Evolutionary conservation across 2,888 invertebrate species (phyloP).

Genomic region (Clanis bilineata): DNA sequence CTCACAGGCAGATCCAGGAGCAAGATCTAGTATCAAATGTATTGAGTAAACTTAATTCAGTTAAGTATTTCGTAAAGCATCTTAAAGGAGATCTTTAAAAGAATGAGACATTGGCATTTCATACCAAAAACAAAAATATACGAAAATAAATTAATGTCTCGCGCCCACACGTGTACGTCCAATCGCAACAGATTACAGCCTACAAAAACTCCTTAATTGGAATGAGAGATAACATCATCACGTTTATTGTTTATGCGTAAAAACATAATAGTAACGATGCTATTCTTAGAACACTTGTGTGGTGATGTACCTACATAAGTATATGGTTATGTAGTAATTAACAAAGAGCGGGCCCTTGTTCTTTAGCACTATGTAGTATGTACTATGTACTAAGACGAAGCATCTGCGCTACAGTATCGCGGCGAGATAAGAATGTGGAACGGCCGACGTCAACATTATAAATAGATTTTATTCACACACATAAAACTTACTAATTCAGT

Average conservation of each 20-base stretch:
- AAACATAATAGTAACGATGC: slow-evolving; percentile 2
- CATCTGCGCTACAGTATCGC: slow-evolving; percentile 59
- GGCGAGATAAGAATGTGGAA: slow-evolving; percentile 75
- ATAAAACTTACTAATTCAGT: slow-evolving; percentile 60
- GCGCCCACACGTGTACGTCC: not conserved
- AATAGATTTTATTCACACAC: slow-evolving; percentile 75
- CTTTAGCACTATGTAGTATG: slow-evolving; percentile 11
- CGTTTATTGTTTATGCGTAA: not conserved
- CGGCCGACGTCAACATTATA: slow-evolving; percentile 74
- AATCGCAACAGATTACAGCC: not conserved
- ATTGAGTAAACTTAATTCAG: no score
- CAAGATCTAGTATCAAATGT: no score
- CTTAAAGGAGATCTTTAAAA: no score
- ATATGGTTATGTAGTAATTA: slow-evolving; percentile 1
- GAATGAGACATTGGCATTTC: no score
- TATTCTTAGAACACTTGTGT: slow-evolving; percentile 10
- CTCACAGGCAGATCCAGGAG: no score
- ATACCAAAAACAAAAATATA: no score
- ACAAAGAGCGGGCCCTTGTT: slow-evolving; percentile 14
- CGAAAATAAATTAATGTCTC: no score
- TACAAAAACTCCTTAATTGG: not conserved
- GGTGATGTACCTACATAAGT: not conserved
- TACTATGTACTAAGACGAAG: slow-evolving; percentile 22
- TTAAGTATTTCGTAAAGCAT: no score
- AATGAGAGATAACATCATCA: not conserved